Conservation (phyloP, 2,113 vertebrate genomes). For the Lagopus muta region DNA sequence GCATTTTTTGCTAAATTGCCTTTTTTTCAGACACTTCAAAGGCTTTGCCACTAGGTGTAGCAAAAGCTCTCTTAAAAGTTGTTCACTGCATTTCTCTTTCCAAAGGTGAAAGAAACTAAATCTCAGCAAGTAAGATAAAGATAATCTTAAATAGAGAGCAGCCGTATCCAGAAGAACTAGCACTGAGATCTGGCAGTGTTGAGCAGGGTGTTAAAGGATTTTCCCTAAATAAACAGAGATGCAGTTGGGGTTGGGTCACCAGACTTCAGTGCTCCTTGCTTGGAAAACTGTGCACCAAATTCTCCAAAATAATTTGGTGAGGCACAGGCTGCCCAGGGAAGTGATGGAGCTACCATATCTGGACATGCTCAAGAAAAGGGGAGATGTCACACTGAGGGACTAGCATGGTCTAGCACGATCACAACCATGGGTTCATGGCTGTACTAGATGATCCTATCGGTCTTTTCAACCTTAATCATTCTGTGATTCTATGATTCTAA, state of each 20-base stretch:
- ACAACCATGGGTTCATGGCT: too few species aligned
- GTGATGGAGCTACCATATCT: too few species aligned
- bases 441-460: too few species aligned
- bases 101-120: neutral
- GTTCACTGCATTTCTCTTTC: neutral
- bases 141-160: neutral
- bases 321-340: too few species aligned
- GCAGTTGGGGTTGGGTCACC: neutral
- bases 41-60: slow-evolving; percentile 64
- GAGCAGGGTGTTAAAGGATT: neutral
- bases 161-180: neutral
- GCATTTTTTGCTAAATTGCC: neutral
- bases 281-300: neutral
- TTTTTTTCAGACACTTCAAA: neutral
- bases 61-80: slow-evolving; percentile 50
- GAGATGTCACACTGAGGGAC: too few species aligned
- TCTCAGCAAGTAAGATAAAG: neutral
- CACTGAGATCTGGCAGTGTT: neutral
- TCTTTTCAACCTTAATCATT: too few species aligned
- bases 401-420: too few species aligned
- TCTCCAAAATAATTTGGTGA: neutral
- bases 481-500: neutral
- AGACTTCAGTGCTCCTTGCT: neutral
- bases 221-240: neutral
- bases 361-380: too few species aligned